These are phyloP conservation scores for Sciaenops ocellatus DNA, from an alignment of 2,797 vertebrate genomes.

Conservation along the genomic window DNA sequence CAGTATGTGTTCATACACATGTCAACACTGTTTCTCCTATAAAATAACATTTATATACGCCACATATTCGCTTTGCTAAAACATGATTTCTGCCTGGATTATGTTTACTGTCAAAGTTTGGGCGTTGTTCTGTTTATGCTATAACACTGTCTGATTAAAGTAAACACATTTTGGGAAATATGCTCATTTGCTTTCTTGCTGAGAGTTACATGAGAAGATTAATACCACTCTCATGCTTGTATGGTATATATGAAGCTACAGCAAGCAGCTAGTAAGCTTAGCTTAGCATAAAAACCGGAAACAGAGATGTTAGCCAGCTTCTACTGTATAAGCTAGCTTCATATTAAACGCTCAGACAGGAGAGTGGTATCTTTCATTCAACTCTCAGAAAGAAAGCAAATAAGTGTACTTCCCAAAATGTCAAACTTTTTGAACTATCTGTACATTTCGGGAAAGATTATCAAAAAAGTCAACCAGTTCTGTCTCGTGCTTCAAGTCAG, in stretches of 20 bases:
- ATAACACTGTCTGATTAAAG: not conserved
- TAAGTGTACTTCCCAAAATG: no score
- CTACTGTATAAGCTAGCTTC: not conserved
- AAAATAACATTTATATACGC: not conserved
- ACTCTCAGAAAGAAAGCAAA: not conserved
- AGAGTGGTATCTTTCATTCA: not conserved
- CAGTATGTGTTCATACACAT: not conserved
- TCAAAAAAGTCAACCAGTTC: not conserved
- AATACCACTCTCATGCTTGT: no score
- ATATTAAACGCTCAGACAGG: not conserved
- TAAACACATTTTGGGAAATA: not conserved
- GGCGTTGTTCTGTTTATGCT: not conserved
- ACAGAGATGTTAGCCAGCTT: no score
- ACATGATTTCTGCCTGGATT: not conserved
- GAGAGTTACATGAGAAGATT: not conserved
- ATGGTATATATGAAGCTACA: not conserved
- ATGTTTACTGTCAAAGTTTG: not conserved
- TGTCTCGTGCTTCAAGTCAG: not conserved
- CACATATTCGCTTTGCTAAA: not conserved
- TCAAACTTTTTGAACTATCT: no score
- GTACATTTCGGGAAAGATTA: no score
- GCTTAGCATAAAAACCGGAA: not conserved
- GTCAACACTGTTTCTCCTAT: not conserved
- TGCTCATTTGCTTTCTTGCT: not conserved
- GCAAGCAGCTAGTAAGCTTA: not conserved